Percentiles rank a stretch among this genome's conserved stretches.
phyloP scores from a whole-genome alignment of 2,888 invertebrate genomes.

The Orthonevra nobilis region DNA sequence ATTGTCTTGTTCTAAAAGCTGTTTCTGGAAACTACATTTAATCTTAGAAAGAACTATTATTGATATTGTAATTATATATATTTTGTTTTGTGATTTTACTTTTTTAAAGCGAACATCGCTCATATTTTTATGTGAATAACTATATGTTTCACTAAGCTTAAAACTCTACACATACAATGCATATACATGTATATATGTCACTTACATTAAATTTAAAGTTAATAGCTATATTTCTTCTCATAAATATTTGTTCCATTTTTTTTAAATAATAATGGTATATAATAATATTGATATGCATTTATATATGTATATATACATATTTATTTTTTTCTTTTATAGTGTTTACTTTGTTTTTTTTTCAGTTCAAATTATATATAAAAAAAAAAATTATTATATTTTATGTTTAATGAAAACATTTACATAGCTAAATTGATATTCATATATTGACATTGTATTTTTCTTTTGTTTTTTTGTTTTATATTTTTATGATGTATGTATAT shows the following conservation, averaged over 20 bases:
- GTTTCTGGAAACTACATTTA: slow-evolving; percentile 52
- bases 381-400: too few species aligned
- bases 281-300: slow-evolving; percentile 57
- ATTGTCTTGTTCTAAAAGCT: slow-evolving; percentile 53
- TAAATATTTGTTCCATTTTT: slow-evolving; percentile 48
- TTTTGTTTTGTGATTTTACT: slow-evolving; percentile 37
- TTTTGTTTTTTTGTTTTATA: slow-evolving; percentile 41
- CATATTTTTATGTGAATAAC: slow-evolving; percentile 56
- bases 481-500: slow-evolving; percentile 42
- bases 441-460: slow-evolving; percentile 22
- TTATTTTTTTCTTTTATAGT: slow-evolving; percentile 14
- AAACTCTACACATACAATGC: slow-evolving; percentile 42
- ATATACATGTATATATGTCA: slow-evolving; percentile 24
- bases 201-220: too few species aligned
- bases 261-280: slow-evolving; percentile 49
- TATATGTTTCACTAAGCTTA: slow-evolving; percentile 50
- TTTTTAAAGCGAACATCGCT: slow-evolving; percentile 60
- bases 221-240: slow-evolving; percentile 36
- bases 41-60: slow-evolving; percentile 42
- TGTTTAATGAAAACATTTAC: slow-evolving; percentile 31
- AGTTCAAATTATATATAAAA: too few species aligned
- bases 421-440: slow-evolving; percentile 34
- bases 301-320: slow-evolving; percentile 18
- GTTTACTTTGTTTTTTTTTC: too few species aligned
- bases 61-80: slow-evolving; percentile 6